Conservation (phyloP, 2,113 vertebrate genomes). For the Thermophis baileyi region DNA sequence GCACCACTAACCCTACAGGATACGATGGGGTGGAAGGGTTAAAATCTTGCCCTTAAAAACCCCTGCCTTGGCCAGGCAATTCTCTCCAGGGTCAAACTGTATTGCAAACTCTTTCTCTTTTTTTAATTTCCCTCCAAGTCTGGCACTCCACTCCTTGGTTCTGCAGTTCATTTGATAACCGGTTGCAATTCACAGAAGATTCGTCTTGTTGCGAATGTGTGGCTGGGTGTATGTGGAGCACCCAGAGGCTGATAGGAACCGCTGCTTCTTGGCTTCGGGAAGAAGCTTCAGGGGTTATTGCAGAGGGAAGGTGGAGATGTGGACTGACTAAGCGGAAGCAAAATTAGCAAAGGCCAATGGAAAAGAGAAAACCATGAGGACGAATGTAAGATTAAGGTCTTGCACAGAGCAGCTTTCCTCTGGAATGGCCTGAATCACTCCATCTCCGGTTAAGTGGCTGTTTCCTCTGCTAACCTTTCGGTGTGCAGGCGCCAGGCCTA, state of each 20-base stretch:
- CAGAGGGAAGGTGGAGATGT: slow-evolving; percentile 32
- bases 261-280: slow-evolving; percentile 46
- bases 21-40: background rate
- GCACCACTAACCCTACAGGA: slow-evolving; percentile 50
- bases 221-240: slow-evolving; percentile 55
- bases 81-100: background rate
- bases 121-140: slow-evolving; percentile 5
- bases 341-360: slow-evolving; percentile 55
- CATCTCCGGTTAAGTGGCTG: slow-evolving; percentile 29
- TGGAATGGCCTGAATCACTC: slow-evolving; percentile 59
- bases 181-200: slow-evolving; percentile 54
- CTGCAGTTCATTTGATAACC: background rate
- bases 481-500: slow-evolving; percentile 37
- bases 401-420: slow-evolving; percentile 52
- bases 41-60: background rate
- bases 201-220: slow-evolving; percentile 52
- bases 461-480: slow-evolving; percentile 47
- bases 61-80: no score
- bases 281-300: slow-evolving; percentile 49
- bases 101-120: background rate
- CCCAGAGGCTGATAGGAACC: slow-evolving; percentile 57
- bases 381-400: slow-evolving; percentile 51
- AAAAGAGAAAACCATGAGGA: background rate
- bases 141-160: background rate
- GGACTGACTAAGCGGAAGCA: slow-evolving; percentile 55